Evolutionary conservation across 2,888 invertebrate species (phyloP), one percentile per base, ranked within the genome.

Genomic region (Ecliptopera silaceata): DNA sequence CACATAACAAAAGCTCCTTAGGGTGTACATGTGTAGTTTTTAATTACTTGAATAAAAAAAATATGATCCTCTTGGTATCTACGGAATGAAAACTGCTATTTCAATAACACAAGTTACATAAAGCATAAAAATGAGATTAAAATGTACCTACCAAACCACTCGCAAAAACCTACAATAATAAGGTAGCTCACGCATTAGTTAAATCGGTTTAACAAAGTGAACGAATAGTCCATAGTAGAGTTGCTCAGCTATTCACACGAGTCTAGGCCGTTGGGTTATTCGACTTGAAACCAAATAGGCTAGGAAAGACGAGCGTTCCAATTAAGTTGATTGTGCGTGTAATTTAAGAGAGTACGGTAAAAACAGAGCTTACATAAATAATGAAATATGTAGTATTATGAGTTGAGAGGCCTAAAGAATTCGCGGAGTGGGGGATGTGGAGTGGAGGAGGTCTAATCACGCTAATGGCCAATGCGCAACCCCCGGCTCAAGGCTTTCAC

Each of bases 401-500:
- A 87, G 88, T 88, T 86, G 88, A 85, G 86, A 84, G 83, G 86
- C 82, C 86, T 87, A 85, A 88, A 88, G 88, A 88, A 89, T 87
- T 84, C 82, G 86, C 82, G 82, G 83, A 77, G 80, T 77, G 82
- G 71, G 69, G 68, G 69, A 71, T 80, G 57, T 36, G 57, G 56
- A 15, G 36, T 36, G 15, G 26, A 26, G 15, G 15, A 45, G 75
- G 84, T 86, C 84, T 91, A 92, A 92, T 92, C 91, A 91, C 84
- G 88, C 89, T 92, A 92, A 92, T 92, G 91, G 91, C 87, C 88
- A 90, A 89, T 91, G 88, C 90, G 88, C 89, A 83, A 80, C 75
- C 69, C 20, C 58, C 64, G 65, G 43, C 64, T 56, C 68, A 77
- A 82, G 82, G 88, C 88, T 88, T 85, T 89, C 85, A 86, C 72